phyloP scores from a whole-genome alignment of 2,797 vertebrate genomes.

The Apogon hyalosoma region DNA sequence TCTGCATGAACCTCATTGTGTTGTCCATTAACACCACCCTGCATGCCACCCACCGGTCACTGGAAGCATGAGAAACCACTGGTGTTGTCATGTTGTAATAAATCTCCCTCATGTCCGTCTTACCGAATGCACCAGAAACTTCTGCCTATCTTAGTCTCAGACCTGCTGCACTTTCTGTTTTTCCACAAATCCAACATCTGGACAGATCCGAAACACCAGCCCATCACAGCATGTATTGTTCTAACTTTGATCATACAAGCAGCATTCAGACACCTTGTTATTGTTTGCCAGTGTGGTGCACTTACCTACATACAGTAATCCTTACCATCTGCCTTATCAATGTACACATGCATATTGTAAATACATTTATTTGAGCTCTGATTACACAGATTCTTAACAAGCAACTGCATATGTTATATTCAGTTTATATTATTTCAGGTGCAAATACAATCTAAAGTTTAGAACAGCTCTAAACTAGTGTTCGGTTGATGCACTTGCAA shows the following conservation, averaged over 20 bases:
- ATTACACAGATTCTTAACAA: neutral
- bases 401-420: neutral
- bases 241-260: neutral
- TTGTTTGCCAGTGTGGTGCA: conserved; percentile 16
- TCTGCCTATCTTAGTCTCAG: conserved; percentile 26
- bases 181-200: conserved; percentile 33
- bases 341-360: neutral
- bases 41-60: conserved; percentile 45
- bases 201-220: conserved; percentile 18
- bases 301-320: neutral
- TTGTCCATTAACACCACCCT: conserved; percentile 25
- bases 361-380: neutral
- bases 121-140: conserved; percentile 19
- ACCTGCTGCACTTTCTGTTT: conserved; percentile 23
- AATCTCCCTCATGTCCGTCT: conserved; percentile 22
- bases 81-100: conserved; percentile 29
- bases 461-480: too few relatives aligned
- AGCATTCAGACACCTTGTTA: conserved; percentile 9
- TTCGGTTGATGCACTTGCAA: too few relatives aligned
- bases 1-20: conserved; percentile 57
- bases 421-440: too few relatives aligned
- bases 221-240: conserved; percentile 16
- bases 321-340: conserved; percentile 1
- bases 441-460: too few relatives aligned
- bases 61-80: conserved; percentile 26